Conservation (phyloP, 2,797 vertebrate genomes). For the Etheostoma nigrum region DNA sequence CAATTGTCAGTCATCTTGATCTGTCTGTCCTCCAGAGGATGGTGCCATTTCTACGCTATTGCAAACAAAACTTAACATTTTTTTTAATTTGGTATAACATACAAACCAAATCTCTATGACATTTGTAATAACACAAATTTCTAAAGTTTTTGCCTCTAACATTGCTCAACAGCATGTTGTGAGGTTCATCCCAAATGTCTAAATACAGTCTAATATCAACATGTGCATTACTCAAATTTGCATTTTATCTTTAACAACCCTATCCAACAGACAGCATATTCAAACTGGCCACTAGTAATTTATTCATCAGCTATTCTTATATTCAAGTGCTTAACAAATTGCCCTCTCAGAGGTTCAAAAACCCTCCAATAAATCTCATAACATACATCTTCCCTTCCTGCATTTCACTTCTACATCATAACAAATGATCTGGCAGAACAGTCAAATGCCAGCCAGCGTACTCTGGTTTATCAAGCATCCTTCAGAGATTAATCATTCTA, state of each 20-base stretch:
- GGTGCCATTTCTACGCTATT: not conserved
- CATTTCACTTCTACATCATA: not conserved
- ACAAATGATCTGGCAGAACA: constrained; percentile 37
- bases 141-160: not conserved
- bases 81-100: not conserved
- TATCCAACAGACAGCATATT: constrained; percentile 13
- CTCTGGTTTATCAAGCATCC: constrained; percentile 32
- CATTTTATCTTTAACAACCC: not conserved
- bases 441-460: constrained; percentile 19
- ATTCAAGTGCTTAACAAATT: constrained; percentile 45
- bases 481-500: constrained; percentile 34
- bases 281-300: constrained; percentile 32
- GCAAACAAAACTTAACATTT: no score
- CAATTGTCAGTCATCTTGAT: not conserved
- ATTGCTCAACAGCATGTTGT: no score
- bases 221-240: not conserved
- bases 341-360: constrained; percentile 39
- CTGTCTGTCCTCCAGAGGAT: not conserved
- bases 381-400: constrained; percentile 3
- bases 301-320: constrained; percentile 42
- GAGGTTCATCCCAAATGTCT: no score
- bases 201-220: no score
- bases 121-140: not conserved
- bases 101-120: not conserved
- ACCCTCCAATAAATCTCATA: constrained; percentile 48